These are phyloP conservation scores for Crypturellus tataupa DNA, from an alignment of 2,797 vertebrate species.

Conservation along the genomic window DNA sequence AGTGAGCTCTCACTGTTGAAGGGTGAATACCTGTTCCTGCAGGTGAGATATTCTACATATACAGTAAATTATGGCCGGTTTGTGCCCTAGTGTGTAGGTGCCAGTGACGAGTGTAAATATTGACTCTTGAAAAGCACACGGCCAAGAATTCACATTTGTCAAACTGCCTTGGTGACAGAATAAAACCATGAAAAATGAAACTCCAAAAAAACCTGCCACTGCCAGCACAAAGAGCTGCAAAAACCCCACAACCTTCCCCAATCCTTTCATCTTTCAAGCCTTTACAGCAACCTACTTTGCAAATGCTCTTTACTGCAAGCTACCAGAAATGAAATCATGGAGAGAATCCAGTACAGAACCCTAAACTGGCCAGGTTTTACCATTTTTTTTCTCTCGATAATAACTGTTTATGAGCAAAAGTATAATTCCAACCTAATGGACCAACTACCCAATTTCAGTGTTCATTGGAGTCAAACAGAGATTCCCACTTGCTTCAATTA, in stretches of 20 bases:
- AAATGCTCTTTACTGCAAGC: not conserved
- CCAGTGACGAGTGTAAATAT: not conserved
- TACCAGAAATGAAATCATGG: not conserved
- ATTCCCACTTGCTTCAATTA: slow-evolving; percentile 11
- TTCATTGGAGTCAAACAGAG: not conserved
- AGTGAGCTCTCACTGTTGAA: not conserved
- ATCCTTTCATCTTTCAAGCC: not conserved
- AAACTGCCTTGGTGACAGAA: not conserved
- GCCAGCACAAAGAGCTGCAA: not conserved
- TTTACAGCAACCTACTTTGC: not conserved
- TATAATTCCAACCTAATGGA: not conserved
- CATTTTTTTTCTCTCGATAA: slow-evolving; percentile 38
- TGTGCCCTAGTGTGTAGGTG: not conserved
- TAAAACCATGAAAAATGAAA: not conserved
- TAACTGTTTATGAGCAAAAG: slow-evolving; percentile 32
- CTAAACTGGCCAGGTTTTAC: not conserved
- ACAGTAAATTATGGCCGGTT: not conserved
- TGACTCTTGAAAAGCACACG: not conserved
- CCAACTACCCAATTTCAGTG: not conserved
- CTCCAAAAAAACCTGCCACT: not conserved
- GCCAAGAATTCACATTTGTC: not conserved
- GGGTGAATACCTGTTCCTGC: not conserved
- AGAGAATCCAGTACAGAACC: not conserved
- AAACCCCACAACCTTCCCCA: slow-evolving; percentile 16
- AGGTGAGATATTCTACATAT: not conserved